phyloP scores from a whole-genome alignment of 2,888 invertebrate genomes.

The Harpalus rubripes region DNA sequence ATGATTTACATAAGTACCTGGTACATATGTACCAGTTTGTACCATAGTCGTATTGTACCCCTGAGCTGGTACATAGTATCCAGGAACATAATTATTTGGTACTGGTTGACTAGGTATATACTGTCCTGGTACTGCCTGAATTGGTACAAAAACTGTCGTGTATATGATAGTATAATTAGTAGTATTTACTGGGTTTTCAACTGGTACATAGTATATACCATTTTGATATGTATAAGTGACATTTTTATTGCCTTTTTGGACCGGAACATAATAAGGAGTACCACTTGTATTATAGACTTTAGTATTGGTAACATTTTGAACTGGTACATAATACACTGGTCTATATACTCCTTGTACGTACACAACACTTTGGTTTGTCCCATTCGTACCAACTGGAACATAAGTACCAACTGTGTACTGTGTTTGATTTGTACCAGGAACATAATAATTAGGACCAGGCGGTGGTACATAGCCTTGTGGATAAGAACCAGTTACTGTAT shows the following conservation, averaged over 20 bases:
- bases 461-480: neutral
- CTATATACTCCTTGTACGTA: neutral
- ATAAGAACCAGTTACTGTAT: neutral
- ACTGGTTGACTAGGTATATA: constrained; percentile 23
- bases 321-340: constrained; percentile 17
- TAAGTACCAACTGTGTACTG: constrained; percentile 1
- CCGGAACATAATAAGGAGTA: constrained; percentile 25
- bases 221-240: neutral
- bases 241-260: neutral
- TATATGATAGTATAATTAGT: constrained; percentile 11
- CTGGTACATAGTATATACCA: constrained; percentile 26
- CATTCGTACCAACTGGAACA: constrained; percentile 1
- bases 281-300: neutral
- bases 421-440: constrained; percentile 29
- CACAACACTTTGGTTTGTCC: neutral
- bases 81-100: constrained; percentile 24
- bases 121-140: constrained; percentile 15
- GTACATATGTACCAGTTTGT: constrained; percentile 32
- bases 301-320: constrained; percentile 10
- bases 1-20: constrained; percentile 26
- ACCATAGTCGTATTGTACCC: neutral
- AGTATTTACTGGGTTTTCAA: neutral
- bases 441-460: constrained; percentile 27
- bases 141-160: constrained; percentile 21
- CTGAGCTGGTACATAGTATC: constrained; percentile 31